phyloP scores from a whole-genome alignment of 2,888 invertebrate species.

The Parasteatoda lunata region DNA sequence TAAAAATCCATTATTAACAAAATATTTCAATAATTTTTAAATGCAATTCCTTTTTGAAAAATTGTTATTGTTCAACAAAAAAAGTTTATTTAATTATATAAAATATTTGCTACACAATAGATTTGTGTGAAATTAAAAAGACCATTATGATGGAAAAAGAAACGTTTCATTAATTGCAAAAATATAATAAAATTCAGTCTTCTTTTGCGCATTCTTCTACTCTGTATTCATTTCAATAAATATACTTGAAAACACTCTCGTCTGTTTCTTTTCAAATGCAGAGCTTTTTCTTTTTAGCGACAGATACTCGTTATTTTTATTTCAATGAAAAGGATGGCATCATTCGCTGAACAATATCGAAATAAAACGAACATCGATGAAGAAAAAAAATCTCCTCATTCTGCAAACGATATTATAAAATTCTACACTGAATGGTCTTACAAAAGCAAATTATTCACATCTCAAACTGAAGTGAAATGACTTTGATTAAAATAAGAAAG shows the following conservation, averaged over 20 bases:
- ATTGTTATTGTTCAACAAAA: too few species aligned
- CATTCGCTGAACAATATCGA: background rate
- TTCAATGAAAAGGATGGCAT: background rate
- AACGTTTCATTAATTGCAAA: background rate
- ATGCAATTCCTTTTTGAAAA: too few species aligned
- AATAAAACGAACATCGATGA: conserved; percentile 2
- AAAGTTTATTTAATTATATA: too few species aligned
- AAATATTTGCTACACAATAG: too few species aligned
- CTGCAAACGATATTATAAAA: conserved; percentile 43
- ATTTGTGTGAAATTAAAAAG: too few species aligned
- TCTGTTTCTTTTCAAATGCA: background rate
- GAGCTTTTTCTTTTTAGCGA: background rate
- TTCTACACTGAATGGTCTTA: conserved; percentile 36
- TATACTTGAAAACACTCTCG: background rate
- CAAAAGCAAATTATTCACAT: conserved; percentile 57
- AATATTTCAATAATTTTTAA: too few species aligned
- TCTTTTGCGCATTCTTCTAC: background rate
- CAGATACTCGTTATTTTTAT: conserved; percentile 1
- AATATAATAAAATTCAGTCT: background rate
- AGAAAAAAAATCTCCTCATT: conserved; percentile 26
- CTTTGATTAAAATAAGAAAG: conserved; percentile 56
- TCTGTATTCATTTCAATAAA: background rate
- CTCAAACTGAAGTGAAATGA: conserved; percentile 58
- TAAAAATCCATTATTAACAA: too few species aligned
- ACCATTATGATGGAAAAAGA: too few species aligned